Evolutionary conservation across 2,888 invertebrate species (phyloP).

Genomic region (Orchestes rusci): DNA sequence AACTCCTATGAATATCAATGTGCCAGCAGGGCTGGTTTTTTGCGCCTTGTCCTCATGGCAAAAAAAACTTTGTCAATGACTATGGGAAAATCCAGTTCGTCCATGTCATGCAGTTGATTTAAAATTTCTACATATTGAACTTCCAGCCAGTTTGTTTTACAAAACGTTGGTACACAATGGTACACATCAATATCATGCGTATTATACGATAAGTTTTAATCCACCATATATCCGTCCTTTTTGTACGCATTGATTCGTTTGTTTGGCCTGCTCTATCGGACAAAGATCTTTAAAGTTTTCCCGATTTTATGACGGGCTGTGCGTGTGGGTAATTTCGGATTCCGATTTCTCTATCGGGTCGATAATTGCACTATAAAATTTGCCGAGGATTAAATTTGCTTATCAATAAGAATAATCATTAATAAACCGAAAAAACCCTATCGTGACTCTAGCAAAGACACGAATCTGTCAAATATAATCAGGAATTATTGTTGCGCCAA

Average conservation of each 20-base stretch:
- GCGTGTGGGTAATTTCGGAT: constrained; percentile 22
- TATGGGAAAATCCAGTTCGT: constrained; percentile 12
- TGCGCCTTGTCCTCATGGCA: constrained; percentile 4
- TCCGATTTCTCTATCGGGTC: constrained; percentile 6
- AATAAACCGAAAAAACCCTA: no score
- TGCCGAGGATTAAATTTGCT: no score
- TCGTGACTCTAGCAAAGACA: no score
- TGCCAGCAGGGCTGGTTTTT: constrained; percentile 3
- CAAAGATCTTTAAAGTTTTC: constrained; percentile 20
- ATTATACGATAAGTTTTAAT: constrained; percentile 29
- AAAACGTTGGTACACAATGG: constrained; percentile 36
- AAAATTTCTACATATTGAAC: constrained; percentile 31
- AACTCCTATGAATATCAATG: constrained; percentile 19
- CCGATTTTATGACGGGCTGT: constrained; percentile 16
- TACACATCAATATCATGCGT: constrained; percentile 37
- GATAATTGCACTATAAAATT: neutral
- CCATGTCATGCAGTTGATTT: no score
- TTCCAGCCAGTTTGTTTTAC: constrained; percentile 26
- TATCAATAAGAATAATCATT: no score
- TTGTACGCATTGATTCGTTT: neutral
- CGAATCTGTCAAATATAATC: no score
- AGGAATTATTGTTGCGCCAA: no score
- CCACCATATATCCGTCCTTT: constrained; percentile 9
- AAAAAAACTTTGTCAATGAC: constrained; percentile 16
- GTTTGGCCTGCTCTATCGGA: constrained; percentile 6